These are phyloP conservation scores for Metopia argyrocephala DNA, from an alignment of 2,888 invertebrate genomes.

Conservation along the genomic window DNA sequence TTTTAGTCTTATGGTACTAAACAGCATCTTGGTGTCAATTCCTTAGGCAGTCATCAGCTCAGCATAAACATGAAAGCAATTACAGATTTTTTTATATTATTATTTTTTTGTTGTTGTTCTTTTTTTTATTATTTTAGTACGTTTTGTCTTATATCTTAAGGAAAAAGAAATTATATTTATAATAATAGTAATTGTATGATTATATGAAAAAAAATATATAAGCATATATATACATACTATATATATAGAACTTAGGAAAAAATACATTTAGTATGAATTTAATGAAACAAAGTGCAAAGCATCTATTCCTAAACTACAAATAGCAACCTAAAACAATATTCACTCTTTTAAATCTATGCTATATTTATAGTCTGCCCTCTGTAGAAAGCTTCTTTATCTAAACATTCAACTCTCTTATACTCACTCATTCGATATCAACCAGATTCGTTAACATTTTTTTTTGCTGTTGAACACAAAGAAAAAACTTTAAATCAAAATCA, in stretches of 20 bases:
- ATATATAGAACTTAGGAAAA: slow-evolving; percentile 31
- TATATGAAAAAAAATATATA: neutral
- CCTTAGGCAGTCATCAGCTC: slow-evolving; percentile 21
- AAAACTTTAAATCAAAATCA: neutral
- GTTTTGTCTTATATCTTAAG: neutral
- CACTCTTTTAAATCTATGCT: no score
- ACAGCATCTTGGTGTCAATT: slow-evolving; percentile 3
- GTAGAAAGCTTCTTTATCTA: slow-evolving; percentile 48
- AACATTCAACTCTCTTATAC: slow-evolving; percentile 23
- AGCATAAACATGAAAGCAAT: slow-evolving; percentile 21
- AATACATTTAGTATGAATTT: slow-evolving; percentile 22
- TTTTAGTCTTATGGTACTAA: neutral
- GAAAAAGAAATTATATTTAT: neutral
- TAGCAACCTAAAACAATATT: slow-evolving; percentile 5
- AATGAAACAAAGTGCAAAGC: slow-evolving; percentile 25
- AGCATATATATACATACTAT: neutral
- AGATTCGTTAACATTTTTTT: neutral
- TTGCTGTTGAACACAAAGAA: neutral
- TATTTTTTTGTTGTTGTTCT: neutral
- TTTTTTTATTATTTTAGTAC: neutral
- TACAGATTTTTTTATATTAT: slow-evolving; percentile 11
- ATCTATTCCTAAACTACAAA: slow-evolving; percentile 30
- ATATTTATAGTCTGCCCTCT: slow-evolving; percentile 19
- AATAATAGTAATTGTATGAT: neutral
- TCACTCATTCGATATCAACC: neutral